Base-by-base conservation (phyloP, 1,140 invertebrate species). In the Andricus grossulariae region DNA sequence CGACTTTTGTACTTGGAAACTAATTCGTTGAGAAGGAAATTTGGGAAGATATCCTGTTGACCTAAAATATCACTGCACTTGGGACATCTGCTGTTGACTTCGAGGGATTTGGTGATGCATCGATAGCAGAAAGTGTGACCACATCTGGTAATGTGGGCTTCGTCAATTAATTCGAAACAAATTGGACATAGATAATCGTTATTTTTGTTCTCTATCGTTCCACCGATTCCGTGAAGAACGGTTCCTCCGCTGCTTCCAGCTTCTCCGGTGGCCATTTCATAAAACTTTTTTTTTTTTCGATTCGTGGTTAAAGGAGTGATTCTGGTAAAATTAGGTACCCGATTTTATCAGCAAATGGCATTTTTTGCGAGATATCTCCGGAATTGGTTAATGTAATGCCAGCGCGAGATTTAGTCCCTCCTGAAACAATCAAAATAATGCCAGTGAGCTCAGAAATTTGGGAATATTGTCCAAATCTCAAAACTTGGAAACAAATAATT, bases 61-160 rank as follows among this genome's bases (percentile, higher is more conserved):
- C 94, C 93, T 13, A 98, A 92, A 25, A 93, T 91, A 73, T 94
- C 94, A 83, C 95, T 96, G 89, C 97, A 98, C 88, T 97, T 97
- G 1, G 98, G 97, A 92, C 98, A 99, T 54, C 95, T 92, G 55
- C 95, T 94, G 79, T 93, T 94, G n/a, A 94, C 91, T 86, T 97
- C 96, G 16, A 99, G 92, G 4, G 95, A 94, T 83, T 94, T 94
- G 66, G 93, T 93, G 72, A 99, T 97, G 89, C 98, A 99, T 60
- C 92, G 92, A 88, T 95, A 94, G 92, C 98, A 99, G 91, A 97
- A 99, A 6, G 97, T 98, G 88, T 99, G 98, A 2, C 98, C 98
- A 92, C 98, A 99, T 80, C 95, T 94, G 0, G 97, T 98, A 82
- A 98, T 97, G 88, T 97, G 95, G 1, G 97, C 97, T 90, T 98